phyloP scores from a whole-genome alignment of 1,140 invertebrate species.

The Calephelis virginiensis region DNA sequence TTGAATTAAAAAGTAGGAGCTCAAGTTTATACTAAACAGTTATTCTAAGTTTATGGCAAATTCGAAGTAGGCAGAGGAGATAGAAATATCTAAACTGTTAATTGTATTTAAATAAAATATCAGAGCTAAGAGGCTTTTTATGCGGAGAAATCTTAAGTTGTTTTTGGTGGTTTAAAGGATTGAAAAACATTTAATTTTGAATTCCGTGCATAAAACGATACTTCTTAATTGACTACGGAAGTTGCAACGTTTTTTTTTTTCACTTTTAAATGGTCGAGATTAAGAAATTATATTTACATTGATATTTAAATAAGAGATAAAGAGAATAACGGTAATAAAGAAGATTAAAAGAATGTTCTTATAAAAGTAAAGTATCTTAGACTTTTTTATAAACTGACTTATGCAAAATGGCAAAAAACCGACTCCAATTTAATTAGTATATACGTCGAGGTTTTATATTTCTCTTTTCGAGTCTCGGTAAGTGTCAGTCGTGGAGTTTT shows the following conservation, averaged over 20 bases:
- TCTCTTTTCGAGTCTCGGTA: no score
- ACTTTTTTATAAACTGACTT: no score
- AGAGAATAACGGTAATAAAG: constrained; percentile 53
- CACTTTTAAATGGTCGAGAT: constrained; percentile 39
- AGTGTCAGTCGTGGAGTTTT: no score
- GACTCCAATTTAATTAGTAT: no score
- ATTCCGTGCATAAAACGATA: constrained; percentile 67
- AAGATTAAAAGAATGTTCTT: constrained; percentile 34
- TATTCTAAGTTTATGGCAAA: no score
- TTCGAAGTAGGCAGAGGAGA: no score
- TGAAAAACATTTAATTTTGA: constrained; percentile 63
- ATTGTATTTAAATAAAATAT: no score
- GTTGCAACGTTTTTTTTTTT: constrained; percentile 48
- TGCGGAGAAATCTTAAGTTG: constrained; percentile 63
- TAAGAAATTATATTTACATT: constrained; percentile 65
- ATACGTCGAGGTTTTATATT: no score
- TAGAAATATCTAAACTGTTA: no score
- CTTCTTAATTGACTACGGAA: constrained; percentile 68
- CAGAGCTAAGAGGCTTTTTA: constrained; percentile 34
- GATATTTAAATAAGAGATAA: constrained; percentile 48
- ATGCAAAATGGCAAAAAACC: no score
- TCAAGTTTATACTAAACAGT: neutral
- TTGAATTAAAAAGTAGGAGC: no score
- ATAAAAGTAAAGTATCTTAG: neutral
- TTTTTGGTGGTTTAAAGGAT: constrained; percentile 69